Base-by-base conservation (phyloP, 2,797 vertebrate species). In the Columba guinea region DNA sequence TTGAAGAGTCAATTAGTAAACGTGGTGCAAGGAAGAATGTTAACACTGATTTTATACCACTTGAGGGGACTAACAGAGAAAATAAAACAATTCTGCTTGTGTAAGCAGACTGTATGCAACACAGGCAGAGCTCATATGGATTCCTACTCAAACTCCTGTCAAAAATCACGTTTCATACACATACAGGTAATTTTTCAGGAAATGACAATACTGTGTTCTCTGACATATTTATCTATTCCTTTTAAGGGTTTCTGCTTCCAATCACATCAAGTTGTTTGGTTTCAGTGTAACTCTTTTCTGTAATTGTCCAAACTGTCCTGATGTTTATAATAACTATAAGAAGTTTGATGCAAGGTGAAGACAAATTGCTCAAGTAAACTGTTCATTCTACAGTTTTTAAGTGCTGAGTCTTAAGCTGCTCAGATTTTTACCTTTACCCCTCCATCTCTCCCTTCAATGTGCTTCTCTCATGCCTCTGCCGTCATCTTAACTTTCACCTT, bases 1-100 rank as follows among this genome's bases (percentile, higher is more conserved):
- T 70, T 53, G 60, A 90, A 64, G 75, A 71, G 41, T 92, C 87
- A 77, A 85, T 91, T 85, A 89, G 34, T 27, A 91, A 74, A 68
- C 4, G 15, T 0, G 0, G 46, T 44, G 24, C 28, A 65, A 79
- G 65, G 22, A 93, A 83, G 53, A 89, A 30, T 28, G 44, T 59
- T 59, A 65, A 28, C 20, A 56, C 13, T 30, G 19, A 73, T 84
- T 67, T 76, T 55, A 48, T 35, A 62, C 21, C 23, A 58, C 34
- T 62, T 76, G 8, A 22, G 17, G 21, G 9, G 37, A 77, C 32
- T 62, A 84, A 60, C 5, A 84, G 32, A 82, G 46, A 82, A 89
- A 75, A 95, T 68, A 53, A 84, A 90, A 52, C 27, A 63, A 70
- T 70, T 84, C 46, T 93, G 46, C 26, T 49, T 51, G 4, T 60